A percentile compares a stretch with the other conserved stretches of the same genome.
Evolutionary conservation across 1,140 invertebrate genomes (phyloP).

Genomic region (Tetramorium simillimum): DNA sequence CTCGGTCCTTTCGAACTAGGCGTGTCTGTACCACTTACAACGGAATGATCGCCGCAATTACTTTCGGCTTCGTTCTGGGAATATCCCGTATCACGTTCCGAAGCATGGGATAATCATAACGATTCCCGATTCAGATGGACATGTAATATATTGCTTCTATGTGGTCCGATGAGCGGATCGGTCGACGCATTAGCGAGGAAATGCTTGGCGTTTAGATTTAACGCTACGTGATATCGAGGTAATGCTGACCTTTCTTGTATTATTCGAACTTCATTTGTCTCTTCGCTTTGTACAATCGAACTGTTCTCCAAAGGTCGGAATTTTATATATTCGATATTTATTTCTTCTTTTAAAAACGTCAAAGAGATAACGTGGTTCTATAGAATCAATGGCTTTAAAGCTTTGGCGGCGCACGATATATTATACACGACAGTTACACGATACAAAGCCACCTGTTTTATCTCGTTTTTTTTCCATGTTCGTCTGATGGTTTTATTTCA

Average conservation of each 20-base stretch:
- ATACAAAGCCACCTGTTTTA: conserved; percentile 3
- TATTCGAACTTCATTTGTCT: background rate
- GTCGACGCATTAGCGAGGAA: background rate
- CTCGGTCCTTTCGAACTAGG: conserved; percentile 29
- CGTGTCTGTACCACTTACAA: conserved; percentile 31
- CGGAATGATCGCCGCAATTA: conserved; percentile 34
- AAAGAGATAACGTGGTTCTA: background rate
- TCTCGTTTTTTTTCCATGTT: background rate
- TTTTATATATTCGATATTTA: background rate
- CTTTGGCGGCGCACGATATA: background rate
- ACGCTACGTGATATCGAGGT: background rate
- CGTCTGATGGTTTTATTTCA: background rate
- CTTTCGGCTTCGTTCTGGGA: background rate
- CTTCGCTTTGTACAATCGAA: background rate
- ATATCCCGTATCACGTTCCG: background rate
- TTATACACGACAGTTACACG: background rate
- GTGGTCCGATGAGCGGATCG: background rate
- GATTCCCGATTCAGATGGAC: background rate
- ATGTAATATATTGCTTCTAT: background rate
- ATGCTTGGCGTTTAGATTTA: background rate
- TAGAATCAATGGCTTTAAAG: background rate
- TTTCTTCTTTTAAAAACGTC: background rate
- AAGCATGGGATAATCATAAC: conserved; percentile 17
- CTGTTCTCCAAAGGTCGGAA: background rate
- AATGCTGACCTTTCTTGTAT: background rate